These are phyloP conservation scores for Pollicipes pollicipes DNA, from an alignment of 1,140 invertebrate genomes.

Conservation along the genomic window DNA sequence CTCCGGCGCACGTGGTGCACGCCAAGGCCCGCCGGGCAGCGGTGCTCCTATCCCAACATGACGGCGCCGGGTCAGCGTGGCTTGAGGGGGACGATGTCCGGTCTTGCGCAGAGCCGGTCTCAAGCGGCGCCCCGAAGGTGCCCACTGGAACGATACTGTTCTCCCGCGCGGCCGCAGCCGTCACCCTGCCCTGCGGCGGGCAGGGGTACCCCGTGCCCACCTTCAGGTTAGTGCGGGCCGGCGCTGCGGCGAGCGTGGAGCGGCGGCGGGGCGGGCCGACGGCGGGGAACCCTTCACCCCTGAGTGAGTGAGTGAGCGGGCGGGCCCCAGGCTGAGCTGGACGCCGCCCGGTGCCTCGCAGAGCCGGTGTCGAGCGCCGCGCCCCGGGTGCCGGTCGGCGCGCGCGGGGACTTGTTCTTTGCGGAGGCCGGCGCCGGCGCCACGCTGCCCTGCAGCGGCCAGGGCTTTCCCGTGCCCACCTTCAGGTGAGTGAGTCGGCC, in stretches of 20 bases:
- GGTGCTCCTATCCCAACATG: neutral
- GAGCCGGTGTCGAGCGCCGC: constrained; percentile 14
- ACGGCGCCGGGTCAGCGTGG: too few relatives aligned
- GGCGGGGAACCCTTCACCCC: neutral
- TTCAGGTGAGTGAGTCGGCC: constrained; percentile 17
- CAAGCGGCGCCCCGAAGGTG: constrained; percentile 38
- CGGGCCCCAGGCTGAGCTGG: too few relatives aligned
- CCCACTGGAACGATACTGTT: constrained; percentile 29
- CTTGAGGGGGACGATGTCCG: too few relatives aligned
- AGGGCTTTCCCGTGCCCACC: constrained; percentile 15
- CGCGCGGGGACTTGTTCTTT: constrained; percentile 13
- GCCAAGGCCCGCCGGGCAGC: too few relatives aligned
- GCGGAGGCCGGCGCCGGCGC: constrained; percentile 3
- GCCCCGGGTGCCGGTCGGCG: constrained; percentile 12
- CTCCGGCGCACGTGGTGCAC: neutral
- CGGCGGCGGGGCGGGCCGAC: neutral
- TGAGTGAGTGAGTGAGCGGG: too few relatives aligned
- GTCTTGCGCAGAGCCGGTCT: constrained; percentile 40
- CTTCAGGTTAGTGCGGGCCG: constrained; percentile 38
- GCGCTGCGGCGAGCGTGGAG: neutral
- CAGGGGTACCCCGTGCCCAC: constrained; percentile 47
- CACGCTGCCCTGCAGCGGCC: constrained; percentile 14
- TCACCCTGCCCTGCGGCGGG: constrained; percentile 50
- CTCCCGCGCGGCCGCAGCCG: constrained; percentile 39
- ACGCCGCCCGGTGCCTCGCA: constrained; percentile 7